Percentiles rank a stretch among this genome's conserved stretches.
phyloP scores from a whole-genome alignment of 2,888 invertebrate genomes.

The Siphlonurus alternatus region DNA sequence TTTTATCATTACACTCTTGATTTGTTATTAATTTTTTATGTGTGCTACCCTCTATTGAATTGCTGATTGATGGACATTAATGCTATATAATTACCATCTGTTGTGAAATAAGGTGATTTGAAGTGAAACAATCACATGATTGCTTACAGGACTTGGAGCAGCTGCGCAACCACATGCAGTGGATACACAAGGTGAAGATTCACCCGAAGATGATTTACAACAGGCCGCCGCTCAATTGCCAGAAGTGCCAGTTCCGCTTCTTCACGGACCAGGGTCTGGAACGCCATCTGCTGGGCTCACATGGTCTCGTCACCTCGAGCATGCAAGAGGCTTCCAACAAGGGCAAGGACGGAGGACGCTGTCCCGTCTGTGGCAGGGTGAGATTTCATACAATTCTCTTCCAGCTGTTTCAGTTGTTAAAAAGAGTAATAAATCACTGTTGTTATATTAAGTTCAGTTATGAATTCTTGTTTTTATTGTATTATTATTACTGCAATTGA shows the following conservation, averaged over 20 bases:
- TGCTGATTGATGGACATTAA: too few relatives aligned
- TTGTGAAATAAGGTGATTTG: too few relatives aligned
- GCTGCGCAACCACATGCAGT: constrained; percentile 89
- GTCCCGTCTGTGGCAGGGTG: constrained; percentile 89
- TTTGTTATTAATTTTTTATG: too few relatives aligned
- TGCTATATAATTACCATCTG: too few relatives aligned
- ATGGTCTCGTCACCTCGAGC: constrained; percentile 86
- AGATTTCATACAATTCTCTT: constrained; percentile 20
- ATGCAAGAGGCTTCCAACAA: constrained; percentile 93
- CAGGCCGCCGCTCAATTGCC: constrained; percentile 85
- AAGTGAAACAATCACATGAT: too few relatives aligned
- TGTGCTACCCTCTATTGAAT: too few relatives aligned
- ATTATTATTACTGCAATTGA: too few relatives aligned
- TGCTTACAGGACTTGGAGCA: constrained; percentile 69
- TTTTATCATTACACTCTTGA: too few relatives aligned
- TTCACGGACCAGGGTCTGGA: constrained; percentile 95
- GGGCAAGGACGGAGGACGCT: constrained; percentile 84
- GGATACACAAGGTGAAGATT: constrained; percentile 94
- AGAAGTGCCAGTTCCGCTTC: constrained; percentile 90
- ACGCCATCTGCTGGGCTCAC: constrained; percentile 83
- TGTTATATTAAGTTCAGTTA: too few relatives aligned
- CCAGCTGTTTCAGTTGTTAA: not conserved
- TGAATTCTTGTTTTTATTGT: too few relatives aligned
- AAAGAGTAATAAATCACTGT: too few relatives aligned
- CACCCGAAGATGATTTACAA: constrained; percentile 94